phyloP scores from a whole-genome alignment of 2,888 invertebrate genomes.

The Palloptera scutellata region DNA sequence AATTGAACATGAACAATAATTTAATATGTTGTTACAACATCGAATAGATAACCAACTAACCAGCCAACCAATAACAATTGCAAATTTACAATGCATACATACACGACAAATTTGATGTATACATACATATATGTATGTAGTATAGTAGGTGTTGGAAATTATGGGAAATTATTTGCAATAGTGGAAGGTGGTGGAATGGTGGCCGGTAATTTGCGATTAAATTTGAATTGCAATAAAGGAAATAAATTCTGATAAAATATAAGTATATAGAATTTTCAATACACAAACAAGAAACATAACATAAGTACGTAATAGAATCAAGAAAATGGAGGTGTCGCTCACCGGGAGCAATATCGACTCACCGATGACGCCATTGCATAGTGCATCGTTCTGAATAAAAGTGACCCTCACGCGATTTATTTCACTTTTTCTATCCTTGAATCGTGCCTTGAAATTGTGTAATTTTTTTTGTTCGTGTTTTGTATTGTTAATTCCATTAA shows the following conservation, averaged over 20 bases:
- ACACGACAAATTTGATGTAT: neutral
- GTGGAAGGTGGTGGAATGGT: neutral
- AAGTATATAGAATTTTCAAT: no score
- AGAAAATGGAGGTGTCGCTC: no score
- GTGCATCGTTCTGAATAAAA: no score
- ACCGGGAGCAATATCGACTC: no score
- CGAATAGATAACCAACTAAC: neutral
- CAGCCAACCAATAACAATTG: neutral
- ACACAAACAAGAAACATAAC: no score
- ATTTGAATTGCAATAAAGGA: no score
- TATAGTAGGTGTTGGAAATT: neutral
- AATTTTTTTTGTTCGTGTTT: constrained; percentile 13
- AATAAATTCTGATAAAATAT: no score
- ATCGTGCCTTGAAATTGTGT: constrained; percentile 38
- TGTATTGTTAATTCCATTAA: constrained; percentile 30
- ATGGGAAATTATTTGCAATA: neutral
- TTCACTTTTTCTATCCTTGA: constrained; percentile 33
- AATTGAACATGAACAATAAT: neutral
- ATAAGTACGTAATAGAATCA: no score
- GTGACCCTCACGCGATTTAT: neutral
- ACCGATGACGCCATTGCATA: no score
- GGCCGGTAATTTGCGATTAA: no score
- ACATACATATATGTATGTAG: no score
- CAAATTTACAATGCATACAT: neutral
- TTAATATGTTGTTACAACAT: constrained; percentile 7